Evolutionary conservation across 2,888 invertebrate species (phyloP).

Genomic region (Nemapogon koenigi): DNA sequence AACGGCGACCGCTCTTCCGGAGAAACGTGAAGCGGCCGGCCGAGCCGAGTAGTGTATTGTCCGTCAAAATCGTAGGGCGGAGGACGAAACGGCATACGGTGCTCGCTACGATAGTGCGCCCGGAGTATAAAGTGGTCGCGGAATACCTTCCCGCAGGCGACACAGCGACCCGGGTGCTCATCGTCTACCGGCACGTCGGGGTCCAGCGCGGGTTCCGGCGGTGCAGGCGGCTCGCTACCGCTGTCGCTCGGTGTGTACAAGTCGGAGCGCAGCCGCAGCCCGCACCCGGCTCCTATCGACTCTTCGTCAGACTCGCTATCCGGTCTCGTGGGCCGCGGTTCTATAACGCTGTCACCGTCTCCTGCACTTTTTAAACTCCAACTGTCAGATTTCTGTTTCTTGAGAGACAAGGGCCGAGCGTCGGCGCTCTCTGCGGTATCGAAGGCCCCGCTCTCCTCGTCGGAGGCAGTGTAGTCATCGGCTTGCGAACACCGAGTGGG

Average conservation of each 20-base stretch:
- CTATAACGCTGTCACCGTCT: constrained; percentile 42
- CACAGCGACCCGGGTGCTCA: constrained; percentile 85
- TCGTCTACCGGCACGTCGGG: constrained; percentile 85
- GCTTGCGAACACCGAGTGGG: constrained; percentile 76
- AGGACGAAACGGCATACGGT: constrained; percentile 86
- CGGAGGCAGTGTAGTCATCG: constrained; percentile 53
- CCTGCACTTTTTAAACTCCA: constrained; percentile 45
- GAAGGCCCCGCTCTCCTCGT: constrained; percentile 50
- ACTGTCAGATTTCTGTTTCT: constrained; percentile 53
- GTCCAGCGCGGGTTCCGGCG: constrained; percentile 59
- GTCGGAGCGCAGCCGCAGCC: constrained; percentile 48
- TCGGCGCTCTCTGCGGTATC: constrained; percentile 44
- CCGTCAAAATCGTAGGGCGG: constrained; percentile 91
- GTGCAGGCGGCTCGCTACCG: constrained; percentile 50
- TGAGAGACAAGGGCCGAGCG: constrained; percentile 51
- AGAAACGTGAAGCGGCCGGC: constrained; percentile 61
- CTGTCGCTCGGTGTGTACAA: constrained; percentile 59
- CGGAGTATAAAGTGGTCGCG: constrained; percentile 90
- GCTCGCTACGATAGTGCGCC: constrained; percentile 90
- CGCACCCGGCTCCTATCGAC: constrained; percentile 54
- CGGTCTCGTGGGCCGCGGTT: constrained; percentile 45
- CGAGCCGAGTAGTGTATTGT: constrained; percentile 85
- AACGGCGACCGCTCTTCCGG: constrained; percentile 46
- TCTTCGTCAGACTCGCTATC: constrained; percentile 60
- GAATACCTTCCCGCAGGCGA: constrained; percentile 87